A percentile compares a stretch with the other conserved stretches of the same genome.
phyloP scores from a whole-genome alignment of 2,797 vertebrate species.

The Xiphophorus birchmanni region DNA sequence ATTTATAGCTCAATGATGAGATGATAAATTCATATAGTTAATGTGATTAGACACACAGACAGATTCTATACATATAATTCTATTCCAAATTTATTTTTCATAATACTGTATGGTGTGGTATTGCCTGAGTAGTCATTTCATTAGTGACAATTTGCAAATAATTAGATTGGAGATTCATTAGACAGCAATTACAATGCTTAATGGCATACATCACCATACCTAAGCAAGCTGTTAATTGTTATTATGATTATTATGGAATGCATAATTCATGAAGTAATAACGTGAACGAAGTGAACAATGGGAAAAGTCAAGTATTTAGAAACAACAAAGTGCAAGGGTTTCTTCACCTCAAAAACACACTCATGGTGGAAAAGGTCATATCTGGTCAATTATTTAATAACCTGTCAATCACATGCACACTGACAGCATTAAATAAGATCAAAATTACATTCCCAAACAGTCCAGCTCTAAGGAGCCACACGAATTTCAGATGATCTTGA shows the following conservation, averaged over 20 bases:
- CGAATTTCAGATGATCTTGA: neutral
- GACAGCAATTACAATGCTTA: neutral
- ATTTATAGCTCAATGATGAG: neutral
- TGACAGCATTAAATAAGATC: neutral
- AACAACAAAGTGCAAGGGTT: no score
- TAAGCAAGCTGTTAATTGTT: neutral
- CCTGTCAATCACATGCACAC: neutral
- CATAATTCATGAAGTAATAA: neutral
- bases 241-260: neutral
- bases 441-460: neutral
- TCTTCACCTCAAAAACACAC: neutral
- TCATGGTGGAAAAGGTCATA: neutral
- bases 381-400: neutral
- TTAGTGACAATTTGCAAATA: neutral
- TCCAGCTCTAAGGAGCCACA: neutral
- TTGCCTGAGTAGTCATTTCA: conserved; percentile 1
- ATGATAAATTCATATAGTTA: neutral
- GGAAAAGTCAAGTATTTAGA: neutral
- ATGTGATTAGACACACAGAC: neutral
- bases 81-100: neutral
- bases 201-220: neutral
- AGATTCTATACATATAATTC: neutral
- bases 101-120: neutral
- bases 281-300: neutral
- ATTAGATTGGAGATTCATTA: neutral